Evolutionary conservation across 2,113 vertebrate genomes (phyloP), one percentile per base, ranked within the genome.

Genomic region (Dromaius novaehollandiae): DNA sequence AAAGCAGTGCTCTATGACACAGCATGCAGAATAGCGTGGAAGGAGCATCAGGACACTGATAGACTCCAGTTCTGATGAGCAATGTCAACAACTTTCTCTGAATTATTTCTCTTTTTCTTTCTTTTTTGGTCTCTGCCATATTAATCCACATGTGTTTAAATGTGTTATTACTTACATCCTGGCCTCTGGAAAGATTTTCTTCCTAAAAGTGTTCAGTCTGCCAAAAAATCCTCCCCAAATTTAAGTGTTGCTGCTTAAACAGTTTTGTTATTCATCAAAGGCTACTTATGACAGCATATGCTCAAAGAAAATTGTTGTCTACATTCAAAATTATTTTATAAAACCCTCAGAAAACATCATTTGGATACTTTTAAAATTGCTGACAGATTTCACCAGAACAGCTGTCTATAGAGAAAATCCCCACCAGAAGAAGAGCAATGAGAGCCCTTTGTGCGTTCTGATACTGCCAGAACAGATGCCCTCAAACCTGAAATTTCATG

Each of bases 221-320:
- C 84, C 93, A 97, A 95, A 97, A 97, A 94, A 56, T 79, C 75
- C 61, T 96, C 81, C 81, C 50, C 65, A 88, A 71, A 73, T 95
- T 70, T 77, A 95, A 97, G 79, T 86, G 82, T 75, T 90, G 86
- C 70, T 94, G 78, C 65, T 95, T 75, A 80, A 92, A 91, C 77
- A 91, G 86, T 79, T 96, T 94, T 90, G 71, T 84, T 97, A 86
- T 79, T 97, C 94, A 96, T 96, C 92, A 95, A 95, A 97, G 76
- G 65, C 82, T 96, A 90, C 81, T 96, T 92, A 86, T 78, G 92
- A 81, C 90, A 93, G 65, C 46, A 17, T 42, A 69, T 75, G 80
- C 96, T 85, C 94, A 63, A 75, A 61, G 48, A 69, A 92, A 93
- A 96, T 82, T 60, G 89, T 80, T 53, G 30, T 58, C 14, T 70